Evolutionary conservation across 2,888 invertebrate genomes (phyloP).

Genomic region (Dasysyrphus albostriatus): DNA sequence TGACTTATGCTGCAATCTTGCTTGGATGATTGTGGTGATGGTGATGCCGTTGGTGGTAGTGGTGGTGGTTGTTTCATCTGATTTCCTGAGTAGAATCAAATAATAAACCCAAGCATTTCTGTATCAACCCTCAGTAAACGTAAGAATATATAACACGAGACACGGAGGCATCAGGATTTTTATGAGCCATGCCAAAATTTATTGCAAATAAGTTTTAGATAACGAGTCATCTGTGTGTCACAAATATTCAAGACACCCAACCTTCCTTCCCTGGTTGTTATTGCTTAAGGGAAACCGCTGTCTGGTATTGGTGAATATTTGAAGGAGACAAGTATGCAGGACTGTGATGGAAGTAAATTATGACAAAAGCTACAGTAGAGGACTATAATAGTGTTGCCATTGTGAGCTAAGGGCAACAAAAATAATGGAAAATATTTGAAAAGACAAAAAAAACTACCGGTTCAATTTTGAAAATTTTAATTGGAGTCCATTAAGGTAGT

Average conservation of each 20-base stretch:
- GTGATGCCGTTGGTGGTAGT: neutral
- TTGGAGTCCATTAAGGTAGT: neutral
- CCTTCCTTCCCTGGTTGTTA: conserved; percentile 26
- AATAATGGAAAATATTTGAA: neutral
- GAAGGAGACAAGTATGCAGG: conserved; percentile 15
- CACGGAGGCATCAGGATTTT: conserved; percentile 77
- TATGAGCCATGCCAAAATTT: conserved; percentile 79
- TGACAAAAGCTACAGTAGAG: neutral
- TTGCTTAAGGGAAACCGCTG: conserved; percentile 54
- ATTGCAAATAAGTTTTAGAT: conserved; percentile 80
- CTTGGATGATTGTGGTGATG: conserved; percentile 36
- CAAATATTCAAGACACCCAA: conserved; percentile 77
- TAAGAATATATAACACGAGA: conserved; percentile 1
- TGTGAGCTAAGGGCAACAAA: neutral
- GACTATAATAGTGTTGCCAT: conserved; percentile 38
- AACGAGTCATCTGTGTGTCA: conserved; percentile 80
- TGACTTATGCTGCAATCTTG: conserved; percentile 65
- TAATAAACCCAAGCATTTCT: conserved; percentile 58
- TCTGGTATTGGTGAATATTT: conserved; percentile 59
- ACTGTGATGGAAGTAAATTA: neutral
- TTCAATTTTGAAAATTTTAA: neutral
- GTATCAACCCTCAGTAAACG: neutral
- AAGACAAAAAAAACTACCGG: neutral
- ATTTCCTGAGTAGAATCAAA: conserved; percentile 62
- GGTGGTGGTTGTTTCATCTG: conserved; percentile 58